phyloP scores from a whole-genome alignment of 2,797 vertebrate species.

The Gorsachius magnificus region DNA sequence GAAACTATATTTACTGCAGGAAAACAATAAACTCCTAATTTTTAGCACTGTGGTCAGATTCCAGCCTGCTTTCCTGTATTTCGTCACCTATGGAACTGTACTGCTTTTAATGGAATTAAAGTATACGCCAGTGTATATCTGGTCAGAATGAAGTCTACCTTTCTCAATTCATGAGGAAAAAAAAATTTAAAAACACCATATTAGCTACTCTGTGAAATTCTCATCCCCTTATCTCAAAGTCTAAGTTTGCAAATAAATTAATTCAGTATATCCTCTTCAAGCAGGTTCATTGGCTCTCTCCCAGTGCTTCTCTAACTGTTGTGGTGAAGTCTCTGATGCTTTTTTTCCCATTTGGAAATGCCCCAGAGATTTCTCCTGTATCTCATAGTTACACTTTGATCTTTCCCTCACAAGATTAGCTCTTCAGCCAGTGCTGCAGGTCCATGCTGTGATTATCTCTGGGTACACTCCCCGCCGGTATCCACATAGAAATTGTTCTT shows the following conservation, averaged over 20 bases:
- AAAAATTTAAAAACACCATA: neutral
- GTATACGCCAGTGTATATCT: neutral
- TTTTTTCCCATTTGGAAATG: neutral
- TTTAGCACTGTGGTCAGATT: neutral
- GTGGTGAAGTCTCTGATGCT: neutral
- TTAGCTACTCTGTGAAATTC: neutral
- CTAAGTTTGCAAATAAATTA: neutral
- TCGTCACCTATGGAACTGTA: neutral
- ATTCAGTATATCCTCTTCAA: neutral
- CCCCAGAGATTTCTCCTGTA: neutral
- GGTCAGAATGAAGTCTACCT: neutral
- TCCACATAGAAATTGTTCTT: neutral
- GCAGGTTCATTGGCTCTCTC: neutral
- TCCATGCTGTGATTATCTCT: neutral
- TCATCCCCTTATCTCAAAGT: neutral
- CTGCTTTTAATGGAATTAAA: neutral
- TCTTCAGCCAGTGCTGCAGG: neutral
- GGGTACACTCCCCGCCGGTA: neutral
- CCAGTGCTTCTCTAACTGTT: neutral
- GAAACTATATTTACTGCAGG: neutral
- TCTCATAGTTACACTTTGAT: neutral
- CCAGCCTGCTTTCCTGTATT: neutral
- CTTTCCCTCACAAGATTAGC: neutral
- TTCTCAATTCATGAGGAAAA: neutral
- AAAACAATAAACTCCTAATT: neutral